Evolutionary conservation across 2,113 vertebrate species (phyloP), one percentile per base, ranked within the genome.

Genomic region (Rousettus leschenaultii): DNA sequence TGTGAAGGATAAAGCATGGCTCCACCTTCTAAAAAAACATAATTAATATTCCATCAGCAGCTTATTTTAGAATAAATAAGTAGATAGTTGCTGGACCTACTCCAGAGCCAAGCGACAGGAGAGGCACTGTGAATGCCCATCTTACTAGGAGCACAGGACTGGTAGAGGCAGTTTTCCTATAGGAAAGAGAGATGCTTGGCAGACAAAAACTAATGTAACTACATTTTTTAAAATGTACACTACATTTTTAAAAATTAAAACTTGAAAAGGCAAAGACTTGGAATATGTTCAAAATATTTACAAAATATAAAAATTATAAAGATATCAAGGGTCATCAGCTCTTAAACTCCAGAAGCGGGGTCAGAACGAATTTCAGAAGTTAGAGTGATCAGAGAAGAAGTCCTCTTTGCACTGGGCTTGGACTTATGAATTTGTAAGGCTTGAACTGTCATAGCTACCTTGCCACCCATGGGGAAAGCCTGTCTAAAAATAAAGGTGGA

Each of bases 1-100:
- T 93, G 43, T 79, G 86, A 83, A 93, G 48, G 65, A 68, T 89
- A 18, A 63, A 77, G 24, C 19, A 66, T 79, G 40, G 30, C 71
- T 43, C n/a, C 0, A 22, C 38, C 65, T 48, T 91, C 63, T 80
- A 22, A 66, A 95, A 75, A 84, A 51, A 71, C 6, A 33, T 61
- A 90, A 91, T 65, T 84, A 88, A 66, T 84, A 73, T 66, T 97
- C 9, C 43, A 4, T 78, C 70, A 85, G 2, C 26, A 85, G 15
- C 35, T 86, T 96, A 30, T 82, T 86, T 86, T 79, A 82, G 43
- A 83, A 86, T 55, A 93, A 93, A 86, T 53, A 43, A 38, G 63
- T 55, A 70, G 30, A n/a, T 35, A 59, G 65, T 86, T 75, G 15
- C 57, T 30, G 70, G 68, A 83, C 43, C 26, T 55, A 57, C 10